Evolutionary conservation across 2,888 invertebrate species (phyloP).

Genomic region (Drosophila yooni): DNA sequence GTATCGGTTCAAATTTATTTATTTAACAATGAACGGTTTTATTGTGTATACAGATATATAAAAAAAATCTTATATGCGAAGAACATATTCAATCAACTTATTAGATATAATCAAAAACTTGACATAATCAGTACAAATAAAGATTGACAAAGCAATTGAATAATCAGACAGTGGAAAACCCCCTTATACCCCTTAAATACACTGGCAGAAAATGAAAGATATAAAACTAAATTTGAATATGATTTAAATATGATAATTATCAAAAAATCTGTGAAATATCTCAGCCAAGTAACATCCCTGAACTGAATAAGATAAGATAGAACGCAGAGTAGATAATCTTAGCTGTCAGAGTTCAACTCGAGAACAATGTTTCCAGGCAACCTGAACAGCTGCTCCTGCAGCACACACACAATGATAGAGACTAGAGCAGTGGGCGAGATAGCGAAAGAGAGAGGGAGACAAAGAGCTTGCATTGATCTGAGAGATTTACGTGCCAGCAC

Average conservation of each 20-base stretch:
- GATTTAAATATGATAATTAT: neutral
- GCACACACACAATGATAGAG: neutral
- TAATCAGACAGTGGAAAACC: constrained; percentile 34
- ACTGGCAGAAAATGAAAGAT: constrained; percentile 4
- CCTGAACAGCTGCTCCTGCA: neutral
- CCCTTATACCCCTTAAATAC: constrained; percentile 13
- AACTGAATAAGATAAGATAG: neutral
- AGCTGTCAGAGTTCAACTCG: neutral
- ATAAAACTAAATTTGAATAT: constrained; percentile 7
- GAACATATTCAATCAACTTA: constrained; percentile 25
- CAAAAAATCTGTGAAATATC: neutral
- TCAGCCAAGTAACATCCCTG: neutral
- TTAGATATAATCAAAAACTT: constrained; percentile 47
- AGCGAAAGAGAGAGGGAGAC: constrained; percentile 11
- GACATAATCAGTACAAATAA: constrained; percentile 41
- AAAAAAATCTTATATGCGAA: constrained; percentile 11
- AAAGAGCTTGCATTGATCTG: constrained; percentile 61
- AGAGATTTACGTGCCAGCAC: constrained; percentile 40
- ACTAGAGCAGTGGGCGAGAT: neutral
- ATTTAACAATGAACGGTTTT: neutral
- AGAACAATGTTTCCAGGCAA: constrained; percentile 13
- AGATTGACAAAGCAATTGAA: constrained; percentile 52
- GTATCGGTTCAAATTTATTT: constrained; percentile 1
- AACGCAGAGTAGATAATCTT: neutral
- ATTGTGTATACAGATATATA: neutral